Base-by-base conservation (phyloP, 2,113 vertebrate species). In the Chelonoidis abingdonii region DNA sequence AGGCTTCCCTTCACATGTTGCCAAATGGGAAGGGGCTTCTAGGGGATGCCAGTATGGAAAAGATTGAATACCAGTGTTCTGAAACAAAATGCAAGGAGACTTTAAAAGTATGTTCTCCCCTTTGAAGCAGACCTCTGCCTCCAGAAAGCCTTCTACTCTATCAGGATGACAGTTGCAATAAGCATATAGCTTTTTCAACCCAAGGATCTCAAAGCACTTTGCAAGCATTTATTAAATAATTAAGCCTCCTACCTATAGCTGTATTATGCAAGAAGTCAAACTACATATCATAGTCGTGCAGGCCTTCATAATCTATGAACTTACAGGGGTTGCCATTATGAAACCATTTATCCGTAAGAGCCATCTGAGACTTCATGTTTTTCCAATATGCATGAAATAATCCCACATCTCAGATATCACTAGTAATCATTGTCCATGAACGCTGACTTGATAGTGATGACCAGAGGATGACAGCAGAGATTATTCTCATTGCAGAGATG, bases 381-480 rank as follows among this genome's bases (percentile, higher is more conserved):
- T 41, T 41, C 35, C 69, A 38, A 72, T 38, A 62, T 41, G 10
- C n/a, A 25, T 38, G 3, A n/a, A 84, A 72, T 2, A 75, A 75
- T 31, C 59, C n/a, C 86, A 83, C 76, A 50, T 25, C 89, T 47
- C 79, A 14, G 11, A 14, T 5, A 53, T 49, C 27, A 52, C 14
- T 50, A 24, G 52, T 5, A 88, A 86, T 6, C 17, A 31, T 49
- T 62, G 44, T 76, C 75, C 38, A 38, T 44, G 72, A 76, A 44
- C 10, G 10, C 24, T 76, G 72, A 25, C 41, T 44, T 44, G 41
- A 81, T 52, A 2, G 0, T 27, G 80, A 52, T 54, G 3, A 85
- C 44, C 87, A 54, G 76, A 84, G 25, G 27, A 0, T 50, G 75
- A n/a, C 1, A 0, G 0, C 1, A 6, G 52, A 76, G 38, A 44